These are phyloP conservation scores for Hemiscyllium ocellatum DNA, from an alignment of 2,113 vertebrate species.

Conservation along the genomic window DNA sequence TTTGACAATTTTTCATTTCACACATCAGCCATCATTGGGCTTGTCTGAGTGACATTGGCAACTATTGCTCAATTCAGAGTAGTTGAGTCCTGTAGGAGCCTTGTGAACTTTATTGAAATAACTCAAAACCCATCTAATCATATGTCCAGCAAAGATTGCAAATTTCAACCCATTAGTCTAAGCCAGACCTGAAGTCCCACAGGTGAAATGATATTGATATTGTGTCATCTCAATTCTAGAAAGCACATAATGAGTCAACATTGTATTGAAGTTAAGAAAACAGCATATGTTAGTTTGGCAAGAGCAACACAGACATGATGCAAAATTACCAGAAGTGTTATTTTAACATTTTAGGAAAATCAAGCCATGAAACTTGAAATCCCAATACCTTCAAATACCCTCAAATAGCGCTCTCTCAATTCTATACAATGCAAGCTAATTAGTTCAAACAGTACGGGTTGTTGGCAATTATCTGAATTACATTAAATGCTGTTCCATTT, in stretches of 20 bases:
- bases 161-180: not conserved
- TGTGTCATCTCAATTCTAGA: not conserved
- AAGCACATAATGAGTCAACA: not conserved
- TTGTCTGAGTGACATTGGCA: constrained; percentile 8
- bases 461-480: constrained; percentile 13
- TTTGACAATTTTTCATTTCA: not conserved
- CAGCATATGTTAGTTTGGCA: not conserved
- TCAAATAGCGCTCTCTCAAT: not conserved
- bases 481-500: constrained; percentile 18
- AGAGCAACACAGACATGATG: not conserved
- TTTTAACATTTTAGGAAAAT: not conserved
- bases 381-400: not conserved
- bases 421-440: constrained; percentile 5
- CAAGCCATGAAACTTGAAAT: not conserved
- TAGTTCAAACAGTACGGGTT: not conserved
- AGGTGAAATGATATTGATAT: not conserved
- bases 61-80: not conserved
- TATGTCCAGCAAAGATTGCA: not conserved
- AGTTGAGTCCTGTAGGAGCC: not conserved
- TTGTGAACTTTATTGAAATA: not conserved
- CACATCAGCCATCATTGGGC: not conserved
- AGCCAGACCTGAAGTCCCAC: not conserved
- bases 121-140: not conserved
- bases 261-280: not conserved
- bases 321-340: not conserved